phyloP scores from a whole-genome alignment of 2,888 invertebrate genomes.

The Antheraea assamensis region DNA sequence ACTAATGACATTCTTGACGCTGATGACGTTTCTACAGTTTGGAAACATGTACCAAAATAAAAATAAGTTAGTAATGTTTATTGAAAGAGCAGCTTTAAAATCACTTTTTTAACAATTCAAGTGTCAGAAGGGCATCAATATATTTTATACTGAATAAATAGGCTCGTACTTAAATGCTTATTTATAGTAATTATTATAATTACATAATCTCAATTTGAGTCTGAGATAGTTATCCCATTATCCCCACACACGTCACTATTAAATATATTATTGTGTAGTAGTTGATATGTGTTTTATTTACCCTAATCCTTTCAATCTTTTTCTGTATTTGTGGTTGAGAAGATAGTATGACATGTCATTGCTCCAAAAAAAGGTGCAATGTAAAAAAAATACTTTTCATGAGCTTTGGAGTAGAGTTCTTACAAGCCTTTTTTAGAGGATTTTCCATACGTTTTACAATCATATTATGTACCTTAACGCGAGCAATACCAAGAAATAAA shows the following conservation, averaged over 20 bases:
- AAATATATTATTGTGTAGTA: constrained; percentile 73
- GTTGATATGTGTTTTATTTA: constrained; percentile 53
- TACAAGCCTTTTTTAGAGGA: too few species aligned
- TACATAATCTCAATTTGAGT: constrained; percentile 26
- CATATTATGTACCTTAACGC: too few species aligned
- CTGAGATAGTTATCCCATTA: constrained; percentile 44
- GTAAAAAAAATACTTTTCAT: not conserved
- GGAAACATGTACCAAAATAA: not conserved
- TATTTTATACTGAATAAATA: constrained; percentile 24
- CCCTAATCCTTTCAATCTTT: not conserved
- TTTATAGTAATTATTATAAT: constrained; percentile 19
- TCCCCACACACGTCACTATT: constrained; percentile 53
- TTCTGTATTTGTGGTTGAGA: not conserved
- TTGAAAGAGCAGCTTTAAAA: not conserved
- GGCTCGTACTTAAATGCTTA: constrained; percentile 41
- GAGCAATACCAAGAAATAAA: too few species aligned
- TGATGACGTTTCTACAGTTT: not conserved
- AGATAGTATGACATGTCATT: not conserved
- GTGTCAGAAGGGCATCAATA: constrained; percentile 32
- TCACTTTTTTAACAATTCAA: not conserved
- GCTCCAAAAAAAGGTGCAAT: not conserved
- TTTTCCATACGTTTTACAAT: too few species aligned
- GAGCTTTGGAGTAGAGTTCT: too few species aligned
- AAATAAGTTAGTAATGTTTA: not conserved
- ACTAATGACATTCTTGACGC: not conserved